phyloP scores from a whole-genome alignment of 2,888 invertebrate species.

The Pasiphila rectangulata region DNA sequence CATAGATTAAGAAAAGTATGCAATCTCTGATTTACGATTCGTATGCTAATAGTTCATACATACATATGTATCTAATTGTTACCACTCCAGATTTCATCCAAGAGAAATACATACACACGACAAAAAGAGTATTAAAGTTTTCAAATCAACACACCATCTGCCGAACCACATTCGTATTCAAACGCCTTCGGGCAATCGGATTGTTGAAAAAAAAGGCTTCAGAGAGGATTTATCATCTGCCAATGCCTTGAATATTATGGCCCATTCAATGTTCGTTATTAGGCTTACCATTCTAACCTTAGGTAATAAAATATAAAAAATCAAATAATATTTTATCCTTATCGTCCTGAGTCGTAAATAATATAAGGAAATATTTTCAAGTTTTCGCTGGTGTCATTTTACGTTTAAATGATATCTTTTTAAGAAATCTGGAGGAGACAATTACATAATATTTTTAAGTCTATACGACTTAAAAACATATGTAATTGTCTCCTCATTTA shows the following conservation, averaged over 20 bases:
- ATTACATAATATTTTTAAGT: too few species aligned
- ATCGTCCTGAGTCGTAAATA: too few species aligned
- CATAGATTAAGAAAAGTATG: neutral
- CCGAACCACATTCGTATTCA: slow-evolving; percentile 38
- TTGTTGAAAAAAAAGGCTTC: slow-evolving; percentile 30
- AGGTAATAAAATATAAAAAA: neutral
- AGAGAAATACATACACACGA: neutral
- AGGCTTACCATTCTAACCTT: neutral
- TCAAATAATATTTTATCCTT: neutral
- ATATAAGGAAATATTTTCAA: too few species aligned
- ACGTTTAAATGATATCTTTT: too few species aligned
- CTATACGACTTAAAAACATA: slow-evolving; percentile 14
- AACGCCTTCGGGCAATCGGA: slow-evolving; percentile 36
- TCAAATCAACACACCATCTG: slow-evolving; percentile 39
- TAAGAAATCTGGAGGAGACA: too few species aligned
- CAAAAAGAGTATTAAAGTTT: slow-evolving; percentile 21
- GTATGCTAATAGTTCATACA: too few species aligned
- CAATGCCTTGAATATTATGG: slow-evolving; percentile 33
- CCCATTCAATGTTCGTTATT: slow-evolving; percentile 20
- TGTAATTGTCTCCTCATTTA: slow-evolving; percentile 16
- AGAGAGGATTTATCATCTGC: slow-evolving; percentile 32
- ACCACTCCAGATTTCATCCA: too few species aligned
- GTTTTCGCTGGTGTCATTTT: too few species aligned
- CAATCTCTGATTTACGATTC: neutral
- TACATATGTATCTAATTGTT: too few species aligned